These are phyloP conservation scores for Otolemur garnettii DNA, from an alignment of 2,113 vertebrate species.

Conservation along the genomic window DNA sequence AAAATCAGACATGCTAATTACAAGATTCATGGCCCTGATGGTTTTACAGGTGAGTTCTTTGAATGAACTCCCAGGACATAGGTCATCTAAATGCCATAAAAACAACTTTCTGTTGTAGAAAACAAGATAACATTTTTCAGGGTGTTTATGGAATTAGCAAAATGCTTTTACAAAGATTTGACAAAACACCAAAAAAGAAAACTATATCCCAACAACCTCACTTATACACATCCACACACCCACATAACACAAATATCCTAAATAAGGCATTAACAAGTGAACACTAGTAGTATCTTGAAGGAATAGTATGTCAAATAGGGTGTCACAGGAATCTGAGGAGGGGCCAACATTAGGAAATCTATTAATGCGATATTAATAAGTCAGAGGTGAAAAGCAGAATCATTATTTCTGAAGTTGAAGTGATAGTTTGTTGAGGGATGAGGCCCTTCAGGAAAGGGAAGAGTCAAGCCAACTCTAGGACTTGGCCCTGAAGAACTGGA, in stretches of 20 bases:
- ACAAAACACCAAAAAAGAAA: not conserved
- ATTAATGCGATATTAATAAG: not conserved
- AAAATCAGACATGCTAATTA: not conserved
- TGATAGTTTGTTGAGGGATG: not conserved
- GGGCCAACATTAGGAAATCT: not conserved
- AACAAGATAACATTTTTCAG: not conserved
- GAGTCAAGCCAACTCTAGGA: not conserved
- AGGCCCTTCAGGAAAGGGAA: not conserved
- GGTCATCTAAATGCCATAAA: not conserved
- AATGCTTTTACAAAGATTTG: not conserved
- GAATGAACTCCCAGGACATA: not conserved
- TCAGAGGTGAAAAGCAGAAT: not conserved
- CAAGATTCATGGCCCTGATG: not conserved
- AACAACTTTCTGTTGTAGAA: not conserved
- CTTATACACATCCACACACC: not conserved
- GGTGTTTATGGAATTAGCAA: not conserved
- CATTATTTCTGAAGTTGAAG: not conserved
- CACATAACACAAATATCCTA: not conserved
- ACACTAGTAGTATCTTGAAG: not conserved
- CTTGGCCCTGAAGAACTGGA: not conserved
- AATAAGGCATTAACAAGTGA: not conserved
- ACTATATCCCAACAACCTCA: not conserved
- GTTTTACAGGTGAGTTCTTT: not conserved
- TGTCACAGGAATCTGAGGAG: not conserved
- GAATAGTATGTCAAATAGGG: not conserved